Evolutionary conservation across 2,797 vertebrate species (phyloP).

Genomic region (Chloroceryle inda): DNA sequence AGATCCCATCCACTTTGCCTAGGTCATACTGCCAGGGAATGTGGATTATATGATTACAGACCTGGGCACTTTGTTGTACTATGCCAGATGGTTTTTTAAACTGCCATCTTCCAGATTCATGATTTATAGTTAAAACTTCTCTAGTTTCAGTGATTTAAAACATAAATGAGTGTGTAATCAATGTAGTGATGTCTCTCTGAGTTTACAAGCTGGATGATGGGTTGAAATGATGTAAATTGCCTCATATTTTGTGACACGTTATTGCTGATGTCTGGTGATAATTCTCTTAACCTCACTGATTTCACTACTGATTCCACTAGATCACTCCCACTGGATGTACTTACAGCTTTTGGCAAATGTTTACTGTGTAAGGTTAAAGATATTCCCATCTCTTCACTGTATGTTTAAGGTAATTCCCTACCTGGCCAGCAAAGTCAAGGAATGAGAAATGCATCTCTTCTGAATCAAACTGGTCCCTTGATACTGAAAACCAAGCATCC

Average conservation of each 20-base stretch:
- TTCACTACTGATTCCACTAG: neutral
- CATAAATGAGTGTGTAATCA: neutral
- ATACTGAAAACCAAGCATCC: neutral
- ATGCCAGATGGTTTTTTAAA: neutral
- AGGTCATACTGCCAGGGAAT: neutral
- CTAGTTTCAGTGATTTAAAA: neutral
- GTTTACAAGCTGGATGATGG: neutral
- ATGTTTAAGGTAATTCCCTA: neutral
- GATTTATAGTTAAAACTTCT: neutral
- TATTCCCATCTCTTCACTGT: neutral
- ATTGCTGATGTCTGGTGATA: neutral
- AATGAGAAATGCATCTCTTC: neutral
- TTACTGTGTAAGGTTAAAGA: neutral
- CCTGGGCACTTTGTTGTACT: neutral
- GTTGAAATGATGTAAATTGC: conserved; percentile 1
- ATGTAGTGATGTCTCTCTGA: neutral
- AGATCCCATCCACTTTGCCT: neutral
- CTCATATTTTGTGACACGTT: neutral
- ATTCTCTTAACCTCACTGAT: neutral
- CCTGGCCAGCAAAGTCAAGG: neutral
- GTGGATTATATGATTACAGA: neutral
- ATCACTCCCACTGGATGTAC: neutral
- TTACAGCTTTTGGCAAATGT: neutral
- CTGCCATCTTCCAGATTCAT: neutral
- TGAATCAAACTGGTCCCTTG: neutral